Percentiles rank a stretch among this genome's conserved stretches.
Evolutionary conservation across 1,140 invertebrate genomes (phyloP).

Genomic region (Psix sp.): DNA sequence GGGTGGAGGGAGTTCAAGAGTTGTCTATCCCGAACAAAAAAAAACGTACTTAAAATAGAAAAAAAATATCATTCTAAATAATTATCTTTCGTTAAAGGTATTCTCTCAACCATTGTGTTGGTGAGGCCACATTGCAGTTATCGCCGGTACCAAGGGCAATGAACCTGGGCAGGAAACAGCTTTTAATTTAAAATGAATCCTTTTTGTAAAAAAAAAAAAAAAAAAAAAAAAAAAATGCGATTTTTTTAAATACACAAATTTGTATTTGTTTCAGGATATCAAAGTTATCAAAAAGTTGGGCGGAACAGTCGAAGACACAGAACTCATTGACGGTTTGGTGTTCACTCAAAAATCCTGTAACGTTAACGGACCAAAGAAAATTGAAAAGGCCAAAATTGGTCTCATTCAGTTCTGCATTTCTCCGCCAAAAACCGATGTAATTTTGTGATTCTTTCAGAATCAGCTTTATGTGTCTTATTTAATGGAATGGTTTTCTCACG

Average conservation of each 20-base stretch:
- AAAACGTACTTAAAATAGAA: too few relatives aligned
- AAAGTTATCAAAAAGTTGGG: conserved; percentile 97
- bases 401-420: conserved; percentile 99
- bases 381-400: conserved; percentile 99
- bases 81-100: too few relatives aligned
- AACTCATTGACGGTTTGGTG: conserved; percentile 96
- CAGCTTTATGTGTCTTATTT: not conserved
- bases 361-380: conserved; percentile 91
- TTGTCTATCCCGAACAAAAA: too few relatives aligned
- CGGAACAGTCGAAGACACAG: conserved; percentile 98
- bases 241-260: conserved; percentile 26
- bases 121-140: too few relatives aligned
- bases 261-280: conserved; percentile 82
- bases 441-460: conserved; percentile 56
- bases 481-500: too few relatives aligned
- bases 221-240: not conserved
- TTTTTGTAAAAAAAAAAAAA: not conserved
- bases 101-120: too few relatives aligned
- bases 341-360: conserved; percentile 94
- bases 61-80: too few relatives aligned
- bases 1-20: too few relatives aligned
- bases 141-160: too few relatives aligned
- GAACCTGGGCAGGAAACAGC: too few relatives aligned
- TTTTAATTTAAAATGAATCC: too few relatives aligned
- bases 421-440: conserved; percentile 98